These are phyloP conservation scores for Pedicia rivosa DNA, from an alignment of 2,888 invertebrate species.

Conservation along the genomic window DNA sequence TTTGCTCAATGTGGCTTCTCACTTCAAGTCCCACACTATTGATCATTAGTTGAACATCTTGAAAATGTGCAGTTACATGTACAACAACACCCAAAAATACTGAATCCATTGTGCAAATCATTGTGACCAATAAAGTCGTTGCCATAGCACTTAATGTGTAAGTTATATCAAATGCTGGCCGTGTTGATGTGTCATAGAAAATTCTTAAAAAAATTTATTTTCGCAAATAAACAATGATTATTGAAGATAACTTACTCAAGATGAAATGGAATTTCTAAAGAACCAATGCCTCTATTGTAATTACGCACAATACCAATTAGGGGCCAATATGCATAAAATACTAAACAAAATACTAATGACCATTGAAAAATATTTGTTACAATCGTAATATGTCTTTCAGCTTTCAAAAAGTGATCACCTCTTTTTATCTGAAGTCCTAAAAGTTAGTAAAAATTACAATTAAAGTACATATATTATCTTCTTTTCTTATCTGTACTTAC, in stretches of 20 bases:
- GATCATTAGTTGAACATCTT: neutral
- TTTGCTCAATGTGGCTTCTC: too few relatives aligned
- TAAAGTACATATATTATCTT: neutral
- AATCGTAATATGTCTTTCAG: neutral
- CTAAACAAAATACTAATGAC: neutral
- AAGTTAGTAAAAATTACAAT: neutral
- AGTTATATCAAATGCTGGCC: neutral
- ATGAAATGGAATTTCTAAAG: neutral
- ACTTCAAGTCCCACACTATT: too few relatives aligned
- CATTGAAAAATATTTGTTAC: neutral
- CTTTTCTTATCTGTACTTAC: neutral
- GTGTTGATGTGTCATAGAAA: neutral
- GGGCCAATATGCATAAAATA: neutral
- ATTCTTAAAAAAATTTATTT: neutral
- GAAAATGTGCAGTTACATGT: neutral
- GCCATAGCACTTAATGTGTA: neutral
- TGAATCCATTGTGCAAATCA: neutral
- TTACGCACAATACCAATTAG: too few relatives aligned
- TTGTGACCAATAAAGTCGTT: neutral
- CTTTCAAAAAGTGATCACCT: neutral
- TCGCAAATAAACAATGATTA: neutral
- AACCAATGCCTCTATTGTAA: neutral
- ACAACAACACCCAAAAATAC: neutral
- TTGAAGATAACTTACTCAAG: neutral
- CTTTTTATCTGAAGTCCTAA: neutral